Conservation (phyloP, 2,113 vertebrate species). For the Chionomys nivalis region DNA sequence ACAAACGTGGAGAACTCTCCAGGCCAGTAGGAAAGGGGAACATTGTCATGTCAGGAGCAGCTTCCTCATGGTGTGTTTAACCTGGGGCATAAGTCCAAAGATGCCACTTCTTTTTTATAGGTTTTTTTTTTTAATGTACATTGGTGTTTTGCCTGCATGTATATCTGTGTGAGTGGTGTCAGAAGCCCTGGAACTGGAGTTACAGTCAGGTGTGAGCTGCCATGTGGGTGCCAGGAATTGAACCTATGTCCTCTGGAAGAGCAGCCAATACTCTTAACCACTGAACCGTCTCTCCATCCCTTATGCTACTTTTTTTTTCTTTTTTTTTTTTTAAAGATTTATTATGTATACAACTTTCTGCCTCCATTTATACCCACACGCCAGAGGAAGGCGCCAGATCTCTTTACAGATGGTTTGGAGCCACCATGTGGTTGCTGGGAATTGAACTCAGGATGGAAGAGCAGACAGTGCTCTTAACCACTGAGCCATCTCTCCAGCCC, state of each 20-base stretch:
- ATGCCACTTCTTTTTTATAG: not conserved
- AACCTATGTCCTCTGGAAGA: not conserved
- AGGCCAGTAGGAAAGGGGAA: conserved; percentile 6
- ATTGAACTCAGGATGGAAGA: not conserved
- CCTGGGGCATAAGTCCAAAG: not conserved
- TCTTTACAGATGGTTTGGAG: no score
- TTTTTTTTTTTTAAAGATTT: no score
- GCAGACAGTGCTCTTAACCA: not conserved
- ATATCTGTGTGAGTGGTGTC: not conserved
- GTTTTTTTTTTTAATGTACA: not conserved
- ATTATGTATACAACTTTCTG: no score
- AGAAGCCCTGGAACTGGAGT: not conserved
- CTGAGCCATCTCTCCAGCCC: no score
- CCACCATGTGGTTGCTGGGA: not conserved
- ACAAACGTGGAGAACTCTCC: fast-evolving
- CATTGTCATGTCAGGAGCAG: fast-evolving
- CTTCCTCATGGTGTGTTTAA: fast-evolving
- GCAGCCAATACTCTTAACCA: not conserved
- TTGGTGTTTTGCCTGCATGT: not conserved
- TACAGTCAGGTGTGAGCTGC: not conserved
- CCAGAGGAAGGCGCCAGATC: no score
- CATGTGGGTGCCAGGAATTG: not conserved
- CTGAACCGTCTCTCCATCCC: no score
- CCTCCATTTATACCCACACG: no score
- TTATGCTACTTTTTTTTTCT: not conserved